A percentile compares a stretch with the other conserved stretches of the same genome.
Evolutionary conservation across 2,888 invertebrate genomes (phyloP).

Genomic region (Drosophila nr. perissopoda): DNA sequence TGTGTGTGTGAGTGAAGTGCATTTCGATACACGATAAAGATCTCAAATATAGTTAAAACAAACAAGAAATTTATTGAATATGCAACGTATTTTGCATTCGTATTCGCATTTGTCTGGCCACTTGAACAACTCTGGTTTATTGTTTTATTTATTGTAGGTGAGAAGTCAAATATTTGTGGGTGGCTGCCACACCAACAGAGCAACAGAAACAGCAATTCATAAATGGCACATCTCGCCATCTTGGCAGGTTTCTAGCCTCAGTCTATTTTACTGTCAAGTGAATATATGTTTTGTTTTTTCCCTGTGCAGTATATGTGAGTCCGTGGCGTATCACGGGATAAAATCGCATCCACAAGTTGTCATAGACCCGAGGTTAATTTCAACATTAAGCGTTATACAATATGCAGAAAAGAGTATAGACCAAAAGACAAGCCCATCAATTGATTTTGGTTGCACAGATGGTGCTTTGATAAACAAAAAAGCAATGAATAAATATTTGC

Average conservation of each 20-base stretch:
- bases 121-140: constrained; percentile 71
- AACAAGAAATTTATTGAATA: constrained; percentile 81
- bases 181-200: constrained; percentile 54
- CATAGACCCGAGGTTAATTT: constrained; percentile 69
- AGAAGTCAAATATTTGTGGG: constrained; percentile 80
- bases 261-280: constrained; percentile 69
- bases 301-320: constrained; percentile 37
- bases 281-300: constrained; percentile 42
- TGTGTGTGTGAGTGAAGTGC: constrained; percentile 23
- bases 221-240: constrained; percentile 75
- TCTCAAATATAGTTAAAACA: constrained; percentile 80
- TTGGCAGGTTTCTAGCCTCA: constrained; percentile 71
- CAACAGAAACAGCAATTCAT: constrained; percentile 51
- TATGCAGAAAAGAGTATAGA: constrained; percentile 32
- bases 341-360: constrained; percentile 51
- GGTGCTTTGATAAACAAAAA: constrained; percentile 34
- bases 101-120: constrained; percentile 68
- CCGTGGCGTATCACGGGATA: constrained; percentile 56
- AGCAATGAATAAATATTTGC: constrained; percentile 14
- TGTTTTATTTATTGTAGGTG: constrained; percentile 80
- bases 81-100: constrained; percentile 70
- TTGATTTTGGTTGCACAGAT: constrained; percentile 29
- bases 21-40: constrained; percentile 75
- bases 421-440: constrained; percentile 61
- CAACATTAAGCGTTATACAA: constrained; percentile 75